Base-by-base conservation (phyloP, 2,113 vertebrate species). In the Bujurquina vittata region DNA sequence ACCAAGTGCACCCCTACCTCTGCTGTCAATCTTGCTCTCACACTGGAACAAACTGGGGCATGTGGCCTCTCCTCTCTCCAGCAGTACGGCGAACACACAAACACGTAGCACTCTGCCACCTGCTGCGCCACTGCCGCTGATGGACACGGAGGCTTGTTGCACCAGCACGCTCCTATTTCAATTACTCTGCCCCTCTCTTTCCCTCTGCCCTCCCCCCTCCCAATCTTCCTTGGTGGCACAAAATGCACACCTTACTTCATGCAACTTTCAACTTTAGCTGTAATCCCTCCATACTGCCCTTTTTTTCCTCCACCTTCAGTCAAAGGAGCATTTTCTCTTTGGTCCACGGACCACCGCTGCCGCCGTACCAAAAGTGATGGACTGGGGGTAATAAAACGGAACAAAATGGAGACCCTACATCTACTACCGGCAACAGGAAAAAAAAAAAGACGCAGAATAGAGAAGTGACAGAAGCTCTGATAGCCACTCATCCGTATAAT, bases 401-500 rank as follows among this genome's bases (percentile, higher is more conserved):
- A 82, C 72, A 80, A 90, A 90, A 88, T 58, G 74, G 58, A 85
- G 78, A 65, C 65, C 14, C 76, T 82, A 46, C 84, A 52, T 79
- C 77, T 11, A 23, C 69, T 77, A 57, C 69, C 84, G 11, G 57
- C 73, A 14, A 76, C 63, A 60, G 72, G 57, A 81, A 60, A 72
- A 10, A 69, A 81, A 60, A 72, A 10, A 69, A 22, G 79, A 63
- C 4, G 9, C 75, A 84, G 77, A 90, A 79, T 2, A 80, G 81
- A 63, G 87, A 49, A 81, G 87, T 81, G 88, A 88, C 86, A 82
- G 75, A 57, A 80, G 69, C 87, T 84, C 83, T 26, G 81, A 87
- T 87, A 81, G 88, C 80, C 79, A 46, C 87, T 90, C 91, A 90
- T 80, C 81, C 88, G 56, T 89, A 74, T 89, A 91, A 94, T 94